Evolutionary conservation across 2,113 vertebrate genomes (phyloP), one percentile per base, ranked within the genome.

Genomic region (Forbesichthys papilliferus): DNA sequence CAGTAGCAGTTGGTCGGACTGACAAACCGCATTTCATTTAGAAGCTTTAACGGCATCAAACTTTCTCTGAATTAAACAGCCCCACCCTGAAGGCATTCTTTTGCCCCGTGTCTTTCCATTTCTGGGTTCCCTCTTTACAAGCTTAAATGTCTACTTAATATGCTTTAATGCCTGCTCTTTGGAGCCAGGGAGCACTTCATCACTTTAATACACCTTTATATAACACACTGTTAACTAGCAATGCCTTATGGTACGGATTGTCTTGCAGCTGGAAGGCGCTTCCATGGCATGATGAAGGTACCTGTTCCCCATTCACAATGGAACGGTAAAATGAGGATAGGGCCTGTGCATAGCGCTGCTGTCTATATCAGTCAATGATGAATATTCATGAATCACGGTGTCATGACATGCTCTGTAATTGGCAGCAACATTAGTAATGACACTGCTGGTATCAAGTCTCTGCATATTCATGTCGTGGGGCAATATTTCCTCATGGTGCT

Each of bases 191-290:
- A 90, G 89, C 87, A 86, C 90, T 93, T 89, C 90, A 93, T 93
- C 92, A 93, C 88, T 91, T 93, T 93, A 92, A 93, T 92, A 92
- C 93, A 93, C 89, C 91, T 93, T 93, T 93, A 93, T 93, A 93
- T 93, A 93, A 93, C 91, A 93, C 91, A 91, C 91, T 91, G 92
- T 93, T 93, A 94, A 94, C 91, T 92, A 93, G 90, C 91, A 90
- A 90, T 89, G 88, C 90, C 91, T 91, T 89, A 89, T 91, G 90
- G 91, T 92, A 86, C 88, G 88, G 91, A 90, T 91, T 92, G 88
- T 92, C 90, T 88, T 91, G 80, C 84, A 86, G 91, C 89, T 92
- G 88, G 91, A 90, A 84, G 85, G 86, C 76, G 87, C 79, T 85
- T 86, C 84, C 85, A 80, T 82, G 87, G 87, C 75, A 87, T 93